A percentile compares a stretch with the other conserved stretches of the same genome.
Conservation (phyloP, 2,888 invertebrate genomes). For the Lasioglossum oenotherae region DNA sequence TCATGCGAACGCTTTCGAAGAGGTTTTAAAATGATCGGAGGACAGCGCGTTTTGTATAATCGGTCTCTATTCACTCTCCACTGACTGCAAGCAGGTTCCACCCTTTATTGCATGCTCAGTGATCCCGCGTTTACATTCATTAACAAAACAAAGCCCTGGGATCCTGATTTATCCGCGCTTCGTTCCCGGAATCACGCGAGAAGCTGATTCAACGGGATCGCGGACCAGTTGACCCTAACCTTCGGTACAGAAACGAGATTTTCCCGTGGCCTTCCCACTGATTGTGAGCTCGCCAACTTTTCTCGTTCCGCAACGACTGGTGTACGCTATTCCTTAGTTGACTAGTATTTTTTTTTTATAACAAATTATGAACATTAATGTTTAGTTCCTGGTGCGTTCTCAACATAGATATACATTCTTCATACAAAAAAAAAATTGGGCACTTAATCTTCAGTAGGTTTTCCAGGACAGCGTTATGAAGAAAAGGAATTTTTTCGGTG, state of each 20-base stretch:
- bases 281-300: constrained; percentile 26
- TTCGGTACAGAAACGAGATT: constrained; percentile 16
- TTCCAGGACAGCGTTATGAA: too few species aligned
- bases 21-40: background rate
- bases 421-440: too few species aligned
- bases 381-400: too few species aligned
- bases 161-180: constrained; percentile 18
- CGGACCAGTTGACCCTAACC: constrained; percentile 5
- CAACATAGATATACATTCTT: too few species aligned
- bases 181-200: constrained; percentile 22
- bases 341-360: too few species aligned
- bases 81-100: background rate
- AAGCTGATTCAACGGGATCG: constrained; percentile 4
- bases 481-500: too few species aligned
- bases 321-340: too few species aligned
- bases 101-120: background rate
- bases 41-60: background rate
- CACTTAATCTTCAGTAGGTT: too few species aligned
- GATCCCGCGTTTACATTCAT: constrained; percentile 11
- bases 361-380: too few species aligned
- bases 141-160: constrained; percentile 1
- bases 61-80: background rate
- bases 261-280: background rate
- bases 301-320: background rate
- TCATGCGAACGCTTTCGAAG: background rate